Evolutionary conservation across 1,140 invertebrate species (phyloP), one percentile per base, ranked within the genome.

Genomic region (Zaprionus ornatus): DNA sequence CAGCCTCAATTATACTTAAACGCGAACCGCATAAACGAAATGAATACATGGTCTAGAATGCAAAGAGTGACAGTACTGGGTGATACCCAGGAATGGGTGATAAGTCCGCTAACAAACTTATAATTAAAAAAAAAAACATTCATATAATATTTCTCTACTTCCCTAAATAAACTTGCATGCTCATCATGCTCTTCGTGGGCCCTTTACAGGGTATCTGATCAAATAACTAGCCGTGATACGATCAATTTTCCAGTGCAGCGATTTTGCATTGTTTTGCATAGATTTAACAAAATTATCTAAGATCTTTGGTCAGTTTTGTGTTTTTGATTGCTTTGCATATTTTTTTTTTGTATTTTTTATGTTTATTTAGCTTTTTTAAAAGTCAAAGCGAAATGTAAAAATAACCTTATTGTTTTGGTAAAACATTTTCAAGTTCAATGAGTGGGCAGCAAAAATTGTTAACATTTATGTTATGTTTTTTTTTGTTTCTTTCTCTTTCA

Each of bases 391-490:
- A 29, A 68, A 37, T 52, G 56, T 74, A 63, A 62, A 74, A 74
- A 67, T 74, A 63, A 52, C 19, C 29, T 60, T 61, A 69, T 86
- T 82, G 68, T 87, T 76, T 55, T 45, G 56, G 66, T 72, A 37
- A 74, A 86, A 87, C 68, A 86, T 79, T 86, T 86, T 86, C 82
- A 86, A 86, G 82, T 86, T 86, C 82, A 86, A 71, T 71, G 68
- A 65, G 79, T 87, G 82, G 82, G 82, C 63, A 25, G 72, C 74
- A 77, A 67, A 71, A 68, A 68, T 52, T 54, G 67, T 72, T 37
- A 45, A 69, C 72, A 45, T 73, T 71, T 54, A 60, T 63, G 25
- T 60, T 71, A 42, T 64, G 35, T 66, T 67, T 40, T 50, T 12
- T 17, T 56, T 6, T 35, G 27, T 73, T 56, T 56, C 50, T 52